Percentiles rank a stretch among this genome's conserved stretches.
phyloP scores from a whole-genome alignment of 2,113 vertebrate genomes.

The Thomomys bottae region DNA sequence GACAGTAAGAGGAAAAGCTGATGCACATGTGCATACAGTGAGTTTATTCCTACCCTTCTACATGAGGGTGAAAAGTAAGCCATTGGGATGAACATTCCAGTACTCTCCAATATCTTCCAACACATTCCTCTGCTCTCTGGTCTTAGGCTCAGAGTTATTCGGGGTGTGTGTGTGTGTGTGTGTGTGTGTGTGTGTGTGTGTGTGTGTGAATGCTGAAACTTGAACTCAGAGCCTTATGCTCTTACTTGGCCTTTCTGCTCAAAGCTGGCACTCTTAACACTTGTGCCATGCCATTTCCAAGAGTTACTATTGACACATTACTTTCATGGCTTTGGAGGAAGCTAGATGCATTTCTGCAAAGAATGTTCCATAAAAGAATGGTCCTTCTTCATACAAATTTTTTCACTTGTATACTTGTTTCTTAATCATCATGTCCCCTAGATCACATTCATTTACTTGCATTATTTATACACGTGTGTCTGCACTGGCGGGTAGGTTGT shows the following conservation, averaged over 20 bases:
- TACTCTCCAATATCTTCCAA: no score
- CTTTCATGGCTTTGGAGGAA: neutral
- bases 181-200: no score
- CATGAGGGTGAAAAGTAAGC: neutral
- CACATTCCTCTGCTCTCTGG: neutral
- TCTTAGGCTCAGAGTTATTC: neutral
- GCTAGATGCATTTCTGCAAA: neutral
- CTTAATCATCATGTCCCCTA: neutral
- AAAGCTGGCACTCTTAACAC: no score
- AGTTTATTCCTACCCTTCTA: neutral
- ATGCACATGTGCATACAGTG: fast-evolving
- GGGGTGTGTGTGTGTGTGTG: no score
- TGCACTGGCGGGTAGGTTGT: neutral
- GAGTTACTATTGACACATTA: neutral
- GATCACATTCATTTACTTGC: neutral
- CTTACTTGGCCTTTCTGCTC: no score
- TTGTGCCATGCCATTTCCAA: no score
- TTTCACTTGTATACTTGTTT: no score
- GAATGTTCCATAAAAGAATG: neutral
- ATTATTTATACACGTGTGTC: neutral
- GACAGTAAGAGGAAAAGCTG: neutral
- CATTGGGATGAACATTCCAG: no score
- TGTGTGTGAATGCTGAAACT: no score
- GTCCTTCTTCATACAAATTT: neutral
- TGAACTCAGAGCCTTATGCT: no score